Conservation (phyloP, 2,888 invertebrate genomes). For the Rhagophthalmus giganteus region DNA sequence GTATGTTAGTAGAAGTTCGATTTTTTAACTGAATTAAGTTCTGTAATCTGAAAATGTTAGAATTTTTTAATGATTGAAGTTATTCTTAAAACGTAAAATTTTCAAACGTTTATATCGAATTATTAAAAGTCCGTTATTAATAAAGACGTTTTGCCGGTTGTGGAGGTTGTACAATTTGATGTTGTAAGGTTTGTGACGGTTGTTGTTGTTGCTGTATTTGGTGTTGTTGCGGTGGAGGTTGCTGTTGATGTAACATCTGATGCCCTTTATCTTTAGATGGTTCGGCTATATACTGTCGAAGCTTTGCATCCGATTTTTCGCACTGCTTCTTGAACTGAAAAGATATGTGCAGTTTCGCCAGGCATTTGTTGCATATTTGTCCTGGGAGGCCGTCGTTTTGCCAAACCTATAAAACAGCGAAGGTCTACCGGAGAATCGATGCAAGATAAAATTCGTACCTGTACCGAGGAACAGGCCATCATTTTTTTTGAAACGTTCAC, state of each 20-base stretch:
- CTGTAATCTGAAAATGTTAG: too few relatives aligned
- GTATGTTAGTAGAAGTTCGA: too few relatives aligned
- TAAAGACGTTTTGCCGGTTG: too few relatives aligned
- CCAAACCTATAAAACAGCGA: conserved; percentile 49
- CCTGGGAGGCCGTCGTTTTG: conserved; percentile 56
- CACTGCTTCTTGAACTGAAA: conserved; percentile 57
- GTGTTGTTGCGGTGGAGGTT: conserved; percentile 23
- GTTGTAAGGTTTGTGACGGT: conserved; percentile 24
- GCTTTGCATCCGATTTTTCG: conserved; percentile 55
- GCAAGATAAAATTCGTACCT: conserved; percentile 46
- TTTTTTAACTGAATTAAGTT: too few relatives aligned
- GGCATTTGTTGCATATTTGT: conserved; percentile 57
- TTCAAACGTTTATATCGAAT: too few relatives aligned
- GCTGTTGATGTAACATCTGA: conserved; percentile 25
- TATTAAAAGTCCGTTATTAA: too few relatives aligned
- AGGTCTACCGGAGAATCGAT: not conserved
- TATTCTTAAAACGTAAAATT: too few relatives aligned
- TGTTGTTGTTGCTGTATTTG: conserved; percentile 20
- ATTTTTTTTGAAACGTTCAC: conserved; percentile 56
- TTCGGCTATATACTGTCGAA: conserved; percentile 48
- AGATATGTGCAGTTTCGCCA: conserved; percentile 54
- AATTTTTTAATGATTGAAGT: too few relatives aligned
- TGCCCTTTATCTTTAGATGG: conserved; percentile 28
- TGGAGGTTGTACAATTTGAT: conserved; percentile 18
- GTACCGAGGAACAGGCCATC: conserved; percentile 56